Evolutionary conservation across 1,140 invertebrate species (phyloP).

Genomic region (Globodera rostochiensis): DNA sequence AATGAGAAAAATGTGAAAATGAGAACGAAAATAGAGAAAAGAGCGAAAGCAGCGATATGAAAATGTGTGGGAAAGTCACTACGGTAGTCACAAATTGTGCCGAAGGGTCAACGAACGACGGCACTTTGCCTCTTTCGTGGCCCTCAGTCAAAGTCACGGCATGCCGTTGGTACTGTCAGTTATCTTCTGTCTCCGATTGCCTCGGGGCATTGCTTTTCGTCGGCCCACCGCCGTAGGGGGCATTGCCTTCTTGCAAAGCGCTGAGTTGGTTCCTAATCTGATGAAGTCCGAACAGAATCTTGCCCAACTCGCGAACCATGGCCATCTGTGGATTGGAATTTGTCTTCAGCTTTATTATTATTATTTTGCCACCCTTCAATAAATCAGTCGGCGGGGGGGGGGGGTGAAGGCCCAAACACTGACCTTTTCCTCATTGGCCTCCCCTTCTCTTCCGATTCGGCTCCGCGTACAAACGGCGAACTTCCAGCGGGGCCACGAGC

Average conservation of each 20-base stretch:
- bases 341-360: not conserved
- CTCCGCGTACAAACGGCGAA: slow-evolving; percentile 44
- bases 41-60: no score
- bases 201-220: not conserved
- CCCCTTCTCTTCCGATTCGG: slow-evolving; percentile 15
- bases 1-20: no score
- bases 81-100: no score
- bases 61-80: no score
- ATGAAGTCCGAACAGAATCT: not conserved
- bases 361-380: no score
- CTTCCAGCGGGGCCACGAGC: slow-evolving; percentile 45
- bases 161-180: not conserved
- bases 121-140: no score
- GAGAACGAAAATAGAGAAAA: no score
- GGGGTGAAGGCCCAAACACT: not conserved
- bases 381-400: no score
- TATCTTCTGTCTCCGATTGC: not conserved
- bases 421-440: not conserved
- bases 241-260: not conserved
- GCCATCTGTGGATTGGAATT: slow-evolving; percentile 26
- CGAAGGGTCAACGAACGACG: no score
- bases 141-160: no score
- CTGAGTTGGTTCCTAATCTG: not conserved
- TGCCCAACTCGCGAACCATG: slow-evolving; percentile 70
- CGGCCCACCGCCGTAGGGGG: not conserved